Conservation (phyloP, 1,140 invertebrate genomes). For the Choristoneura fumiferana region DNA sequence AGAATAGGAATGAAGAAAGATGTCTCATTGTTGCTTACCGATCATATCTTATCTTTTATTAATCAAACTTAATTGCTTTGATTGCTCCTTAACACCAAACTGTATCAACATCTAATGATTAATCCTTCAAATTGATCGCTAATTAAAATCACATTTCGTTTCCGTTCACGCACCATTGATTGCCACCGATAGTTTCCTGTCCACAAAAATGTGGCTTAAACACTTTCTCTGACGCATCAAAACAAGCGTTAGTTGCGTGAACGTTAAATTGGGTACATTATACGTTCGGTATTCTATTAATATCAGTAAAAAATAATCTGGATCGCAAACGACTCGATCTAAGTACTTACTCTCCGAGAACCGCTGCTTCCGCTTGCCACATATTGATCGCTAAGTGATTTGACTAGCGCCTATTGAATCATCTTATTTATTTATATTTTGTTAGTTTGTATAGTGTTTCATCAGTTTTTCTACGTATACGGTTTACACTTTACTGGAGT, state of each 20-base stretch:
- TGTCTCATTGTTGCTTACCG: too few relatives aligned
- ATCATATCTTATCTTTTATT: too few relatives aligned
- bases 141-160: constrained; percentile 17
- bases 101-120: background rate
- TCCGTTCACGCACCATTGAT: constrained; percentile 5
- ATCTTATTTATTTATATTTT: background rate
- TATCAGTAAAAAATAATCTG: constrained; percentile 42
- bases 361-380: constrained; percentile 3
- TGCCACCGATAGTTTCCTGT: constrained; percentile 7
- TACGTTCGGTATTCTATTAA: constrained; percentile 39
- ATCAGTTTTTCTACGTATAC: background rate
- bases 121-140: constrained; percentile 7
- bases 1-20: too few relatives aligned
- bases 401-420: background rate
- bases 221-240: constrained; percentile 23
- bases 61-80: too few relatives aligned
- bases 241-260: constrained; percentile 30
- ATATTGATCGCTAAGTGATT: constrained; percentile 9
- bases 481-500: too few relatives aligned
- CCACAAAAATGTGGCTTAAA: constrained; percentile 10
- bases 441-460: background rate
- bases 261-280: constrained; percentile 35
- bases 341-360: background rate
- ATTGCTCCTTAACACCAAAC: too few relatives aligned
- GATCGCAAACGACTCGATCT: constrained; percentile 23